A percentile compares a stretch with the other conserved stretches of the same genome.
Evolutionary conservation across 2,113 vertebrate species (phyloP).

Genomic region (Otolemur garnettii): DNA sequence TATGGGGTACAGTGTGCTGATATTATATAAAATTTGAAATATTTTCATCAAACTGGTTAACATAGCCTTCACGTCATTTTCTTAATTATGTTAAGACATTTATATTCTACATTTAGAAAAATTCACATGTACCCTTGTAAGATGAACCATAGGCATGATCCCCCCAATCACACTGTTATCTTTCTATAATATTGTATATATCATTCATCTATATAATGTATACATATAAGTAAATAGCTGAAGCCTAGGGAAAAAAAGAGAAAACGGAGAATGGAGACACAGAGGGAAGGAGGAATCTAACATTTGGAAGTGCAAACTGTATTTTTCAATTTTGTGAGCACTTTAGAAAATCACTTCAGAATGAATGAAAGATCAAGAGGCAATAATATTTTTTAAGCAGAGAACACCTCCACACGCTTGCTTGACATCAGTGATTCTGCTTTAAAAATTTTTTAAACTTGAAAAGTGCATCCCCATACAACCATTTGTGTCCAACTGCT

Average conservation of each 20-base stretch:
- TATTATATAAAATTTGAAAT: too few relatives aligned
- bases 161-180: too few relatives aligned
- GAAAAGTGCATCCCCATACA: not conserved
- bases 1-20: too few relatives aligned
- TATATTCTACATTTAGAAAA: too few relatives aligned
- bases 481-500: not conserved
- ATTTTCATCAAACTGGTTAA: too few relatives aligned
- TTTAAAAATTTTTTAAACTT: constrained; percentile 34
- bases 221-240: constrained; percentile 39
- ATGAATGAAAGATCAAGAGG: not conserved
- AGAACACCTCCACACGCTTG: not conserved
- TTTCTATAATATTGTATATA: not conserved
- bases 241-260: not conserved
- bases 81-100: too few relatives aligned
- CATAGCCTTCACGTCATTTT: too few relatives aligned
- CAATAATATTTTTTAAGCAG: constrained; percentile 27
- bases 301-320: not conserved
- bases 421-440: not conserved
- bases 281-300: not conserved
- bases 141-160: too few relatives aligned
- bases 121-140: too few relatives aligned
- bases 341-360: not conserved
- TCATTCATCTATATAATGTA: not conserved
- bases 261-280: not conserved
- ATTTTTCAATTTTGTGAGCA: constrained; percentile 37